Evolutionary conservation across 2,888 invertebrate species (phyloP).

Genomic region (Tetropium fuscum): DNA sequence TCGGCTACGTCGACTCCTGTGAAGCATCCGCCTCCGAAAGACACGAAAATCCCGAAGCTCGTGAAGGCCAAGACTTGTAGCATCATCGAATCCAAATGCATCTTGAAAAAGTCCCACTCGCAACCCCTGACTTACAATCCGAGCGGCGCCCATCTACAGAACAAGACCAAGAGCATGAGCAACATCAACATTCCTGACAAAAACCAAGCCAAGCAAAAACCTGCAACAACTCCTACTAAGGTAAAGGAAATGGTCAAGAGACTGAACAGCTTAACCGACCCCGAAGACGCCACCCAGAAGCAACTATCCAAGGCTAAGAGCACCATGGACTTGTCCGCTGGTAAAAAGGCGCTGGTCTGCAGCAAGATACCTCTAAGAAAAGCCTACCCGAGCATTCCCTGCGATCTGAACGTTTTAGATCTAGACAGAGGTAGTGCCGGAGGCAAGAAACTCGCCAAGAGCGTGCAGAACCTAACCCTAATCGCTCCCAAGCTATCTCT

Average conservation of each 20-base stretch:
- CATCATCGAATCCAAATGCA: conserved; percentile 77
- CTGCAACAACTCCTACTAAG: conserved; percentile 38
- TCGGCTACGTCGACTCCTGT: conserved; percentile 38
- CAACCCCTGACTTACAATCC: conserved; percentile 59
- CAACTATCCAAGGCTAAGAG: conserved; percentile 56
- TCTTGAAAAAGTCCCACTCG: conserved; percentile 72
- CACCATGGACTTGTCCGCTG: conserved; percentile 53
- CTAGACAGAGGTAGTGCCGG: conserved; percentile 48
- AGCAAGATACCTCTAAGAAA: conserved; percentile 62
- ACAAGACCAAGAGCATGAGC: conserved; percentile 55
- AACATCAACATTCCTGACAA: conserved; percentile 45
- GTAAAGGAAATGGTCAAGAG: conserved; percentile 57
- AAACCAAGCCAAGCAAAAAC: conserved; percentile 13
- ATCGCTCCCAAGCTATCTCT: conserved; percentile 2
- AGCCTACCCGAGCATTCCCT: conserved; percentile 63
- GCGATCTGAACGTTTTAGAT: conserved; percentile 62
- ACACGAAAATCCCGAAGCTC: conserved; percentile 68
- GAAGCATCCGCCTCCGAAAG: conserved; percentile 37
- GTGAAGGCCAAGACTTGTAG: conserved; percentile 79
- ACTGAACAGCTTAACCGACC: conserved; percentile 53
- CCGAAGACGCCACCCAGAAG: not conserved
- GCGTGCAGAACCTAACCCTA: conserved; percentile 12
- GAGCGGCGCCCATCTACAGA: conserved; percentile 24
- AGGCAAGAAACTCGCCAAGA: conserved; percentile 29
- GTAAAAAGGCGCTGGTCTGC: conserved; percentile 40